Base-by-base conservation (phyloP, 1,140 invertebrate species). In the Formica selysi region DNA sequence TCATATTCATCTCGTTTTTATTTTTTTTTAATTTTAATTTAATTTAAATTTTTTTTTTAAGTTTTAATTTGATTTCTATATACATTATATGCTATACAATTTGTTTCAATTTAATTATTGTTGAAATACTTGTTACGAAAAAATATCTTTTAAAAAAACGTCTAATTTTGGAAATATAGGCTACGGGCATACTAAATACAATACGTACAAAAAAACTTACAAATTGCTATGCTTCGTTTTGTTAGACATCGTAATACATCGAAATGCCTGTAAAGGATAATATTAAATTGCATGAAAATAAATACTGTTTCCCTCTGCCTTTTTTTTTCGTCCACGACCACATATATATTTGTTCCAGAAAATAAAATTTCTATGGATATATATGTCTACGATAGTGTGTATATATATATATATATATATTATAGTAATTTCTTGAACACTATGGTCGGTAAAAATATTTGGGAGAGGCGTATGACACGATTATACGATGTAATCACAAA, bases 361-460 rank as follows among this genome's bases (percentile, higher is more conserved):
- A 86, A 86, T 68, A 74, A 70, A 41, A 86, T 86, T 68, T 11
- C 1, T 65, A 32, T 61, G 26, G 13, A 57, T 57, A 76, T 48
- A 51, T 67, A 11, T 32, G 2, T 51, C 29, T 84, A 51, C 59
- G 3, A 74, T 36, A 41, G 2, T 81, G 32, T 79, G 16, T 51
- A 22, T 54, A 70, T 11, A 19, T 70, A 19, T 84, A 76, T 48
- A 71, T 41, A 76, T 48, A 51, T 80, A 48, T 26, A 26, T 16
- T 62, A 86, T 32, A 67, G 67, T 54, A 70, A 64, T 51, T 73
- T 68, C 29, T 74, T 86, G 87, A 89, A 89, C 88, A 89, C 88
- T 89, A 86, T 86, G 76, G 85, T 48, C 51, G 61, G 19, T 54
- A 81, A 76, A 57, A 89, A 19, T 71, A 38, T 54, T 89, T 64